Base-by-base conservation (phyloP, 1,140 invertebrate species). In the Drosophila auraria region DNA sequence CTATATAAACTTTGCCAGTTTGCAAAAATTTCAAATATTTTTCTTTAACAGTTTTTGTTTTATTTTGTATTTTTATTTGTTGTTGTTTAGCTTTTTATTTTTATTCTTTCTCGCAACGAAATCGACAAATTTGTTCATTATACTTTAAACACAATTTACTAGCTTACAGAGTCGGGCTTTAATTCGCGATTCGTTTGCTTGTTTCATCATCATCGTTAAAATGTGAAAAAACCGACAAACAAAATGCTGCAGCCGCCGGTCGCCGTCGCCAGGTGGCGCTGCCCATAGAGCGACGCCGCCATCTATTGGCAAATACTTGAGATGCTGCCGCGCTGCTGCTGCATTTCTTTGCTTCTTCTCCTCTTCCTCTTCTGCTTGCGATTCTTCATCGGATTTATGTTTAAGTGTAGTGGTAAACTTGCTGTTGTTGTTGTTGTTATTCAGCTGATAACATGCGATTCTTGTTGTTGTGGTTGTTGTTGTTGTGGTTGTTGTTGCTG, bases 1-100 rank as follows among this genome's bases (percentile, higher is more conserved):
- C 74, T 78, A 87, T 87, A 89, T 89, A 84, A 87, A 87, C 80
- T 80, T 87, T 84, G 83, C 78, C 84, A 80, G 83, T 80, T 87
- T 82, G 86, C 86, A 90, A 82, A 89, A 91, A 91, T 82, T 86
- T 82, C 86, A 83, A 87, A 83, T 80, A 71, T 53, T 78, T 71
- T 80, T 80, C 58, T 62, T 79, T 78, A 78, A 78, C 77, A 77
- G 62, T 64, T 73, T 69, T 79, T 53, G 68, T 64, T 69, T 68
- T 63, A 63, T 64, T 61, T 79, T 74, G 54, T 69, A 63, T 78
- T 73, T 86, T 66, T 83, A 70, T 87, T 86, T 77, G 74, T 68
- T 72, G 70, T 64, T 64, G 42, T 63, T 82, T 72, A 78, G 58
- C 72, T 49, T 80, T 74, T 74, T 57, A 62, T 59, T 74, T 68